These are phyloP conservation scores for Procavia capensis DNA, from an alignment of 2,113 vertebrate genomes.

Conservation along the genomic window DNA sequence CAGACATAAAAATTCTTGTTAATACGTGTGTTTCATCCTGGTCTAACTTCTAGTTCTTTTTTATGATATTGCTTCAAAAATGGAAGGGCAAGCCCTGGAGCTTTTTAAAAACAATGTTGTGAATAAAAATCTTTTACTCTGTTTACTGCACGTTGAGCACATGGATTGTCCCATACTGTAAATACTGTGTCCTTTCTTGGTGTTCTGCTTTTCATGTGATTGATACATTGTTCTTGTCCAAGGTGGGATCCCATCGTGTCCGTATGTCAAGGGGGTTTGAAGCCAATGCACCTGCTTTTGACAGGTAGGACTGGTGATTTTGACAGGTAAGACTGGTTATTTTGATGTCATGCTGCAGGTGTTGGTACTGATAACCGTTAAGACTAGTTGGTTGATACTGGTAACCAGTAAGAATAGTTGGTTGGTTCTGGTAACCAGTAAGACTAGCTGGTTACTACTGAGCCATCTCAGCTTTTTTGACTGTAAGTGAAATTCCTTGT, in stretches of 20 bases:
- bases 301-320: slow-evolving; percentile 90
- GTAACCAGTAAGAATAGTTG: background rate
- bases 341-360: too few species aligned
- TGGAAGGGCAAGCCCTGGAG: background rate
- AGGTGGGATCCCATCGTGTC: slow-evolving; percentile 99
- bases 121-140: background rate
- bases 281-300: slow-evolving; percentile 98
- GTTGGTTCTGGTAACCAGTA: too few species aligned
- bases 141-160: background rate
- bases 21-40: slow-evolving; percentile 32
- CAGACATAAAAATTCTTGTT: background rate
- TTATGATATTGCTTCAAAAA: background rate
- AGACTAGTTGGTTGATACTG: background rate
- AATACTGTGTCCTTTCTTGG: background rate
- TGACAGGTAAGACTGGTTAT: background rate
- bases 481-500: slow-evolving; percentile 5
- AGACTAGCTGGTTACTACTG: background rate
- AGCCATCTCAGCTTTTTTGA: background rate
- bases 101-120: background rate
- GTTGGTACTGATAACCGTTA: too few species aligned
- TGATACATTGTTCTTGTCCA: slow-evolving; percentile 46
- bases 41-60: background rate
- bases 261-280: slow-evolving; percentile 98
- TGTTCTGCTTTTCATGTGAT: background rate
- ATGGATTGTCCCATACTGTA: background rate